phyloP scores from a whole-genome alignment of 2,797 vertebrate species.

The Ctenopoma kingsleyae region DNA sequence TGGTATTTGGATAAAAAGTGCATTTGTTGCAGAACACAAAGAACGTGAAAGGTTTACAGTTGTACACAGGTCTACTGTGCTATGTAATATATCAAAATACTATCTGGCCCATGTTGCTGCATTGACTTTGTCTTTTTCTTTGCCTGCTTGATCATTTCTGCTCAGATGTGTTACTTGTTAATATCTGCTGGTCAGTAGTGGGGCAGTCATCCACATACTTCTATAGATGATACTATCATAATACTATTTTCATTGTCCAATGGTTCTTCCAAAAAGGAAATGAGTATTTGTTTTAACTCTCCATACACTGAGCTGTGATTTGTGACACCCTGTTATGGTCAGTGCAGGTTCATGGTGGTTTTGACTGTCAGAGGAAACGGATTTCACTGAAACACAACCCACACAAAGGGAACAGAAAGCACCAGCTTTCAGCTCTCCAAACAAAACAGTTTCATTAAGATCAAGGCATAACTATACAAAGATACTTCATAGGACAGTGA shows the following conservation, averaged over 20 bases:
- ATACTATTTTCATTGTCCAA: no score
- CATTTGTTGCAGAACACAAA: not conserved
- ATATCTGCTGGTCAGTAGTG: not conserved
- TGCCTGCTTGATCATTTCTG: not conserved
- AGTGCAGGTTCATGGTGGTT: constrained; percentile 2
- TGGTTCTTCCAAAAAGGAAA: not conserved
- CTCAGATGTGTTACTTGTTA: not conserved
- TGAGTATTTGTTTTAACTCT: not conserved
- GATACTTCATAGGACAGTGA: not conserved
- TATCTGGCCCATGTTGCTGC: not conserved
- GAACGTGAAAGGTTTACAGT: not conserved
- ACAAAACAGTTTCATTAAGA: not conserved
- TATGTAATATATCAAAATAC: not conserved
- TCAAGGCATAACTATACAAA: no score
- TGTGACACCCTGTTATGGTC: not conserved
- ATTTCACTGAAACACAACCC: constrained; percentile 1
- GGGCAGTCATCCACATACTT: not conserved
- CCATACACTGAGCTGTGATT: constrained; percentile 3
- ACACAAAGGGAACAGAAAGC: not conserved
- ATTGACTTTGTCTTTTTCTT: not conserved
- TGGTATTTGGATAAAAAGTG: not conserved
- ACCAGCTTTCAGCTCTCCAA: not conserved
- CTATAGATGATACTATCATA: no score
- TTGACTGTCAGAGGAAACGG: constrained; percentile 9
- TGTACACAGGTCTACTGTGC: not conserved